These are phyloP conservation scores for Trichomalopsis sarcophagae DNA, from an alignment of 1,140 invertebrate genomes.

Conservation along the genomic window DNA sequence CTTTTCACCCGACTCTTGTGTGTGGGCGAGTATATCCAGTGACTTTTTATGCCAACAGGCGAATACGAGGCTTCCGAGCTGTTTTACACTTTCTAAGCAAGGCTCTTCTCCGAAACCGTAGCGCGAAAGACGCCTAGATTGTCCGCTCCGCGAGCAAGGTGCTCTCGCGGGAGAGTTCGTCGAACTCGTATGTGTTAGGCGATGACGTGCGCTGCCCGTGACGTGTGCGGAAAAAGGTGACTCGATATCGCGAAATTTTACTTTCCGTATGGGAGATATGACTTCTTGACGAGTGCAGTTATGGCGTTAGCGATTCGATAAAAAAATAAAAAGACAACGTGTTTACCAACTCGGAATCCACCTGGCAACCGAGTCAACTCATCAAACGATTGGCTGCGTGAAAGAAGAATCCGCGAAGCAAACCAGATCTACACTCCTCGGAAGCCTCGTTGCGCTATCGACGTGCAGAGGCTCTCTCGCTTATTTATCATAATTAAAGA, in stretches of 20 bases:
- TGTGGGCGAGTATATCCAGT: not conserved
- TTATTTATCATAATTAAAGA: not conserved
- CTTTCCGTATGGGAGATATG: not conserved
- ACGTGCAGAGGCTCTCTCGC: not conserved
- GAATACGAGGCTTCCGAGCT: not conserved
- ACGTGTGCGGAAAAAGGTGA: not conserved
- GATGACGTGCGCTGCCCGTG: too few species aligned
- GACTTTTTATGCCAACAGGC: not conserved
- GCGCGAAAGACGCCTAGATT: not conserved
- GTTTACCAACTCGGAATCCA: not conserved
- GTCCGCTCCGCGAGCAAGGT: not conserved
- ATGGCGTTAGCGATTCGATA: not conserved
- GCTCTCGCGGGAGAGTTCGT: not conserved
- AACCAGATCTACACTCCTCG: not conserved
- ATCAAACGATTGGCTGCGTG: not conserved
- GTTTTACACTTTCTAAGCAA: not conserved
- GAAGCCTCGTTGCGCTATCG: not conserved
- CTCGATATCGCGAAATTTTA: not conserved
- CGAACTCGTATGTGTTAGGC: not conserved
- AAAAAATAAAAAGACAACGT: not conserved
- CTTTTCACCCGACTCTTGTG: too few species aligned
- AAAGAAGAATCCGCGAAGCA: not conserved
- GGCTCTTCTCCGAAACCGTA: not conserved
- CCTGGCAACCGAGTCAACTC: not conserved
- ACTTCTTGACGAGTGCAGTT: not conserved